Percentiles rank a stretch among this genome's conserved stretches.
Evolutionary conservation across 2,888 invertebrate species (phyloP).

Genomic region (Pycnomerus fuliginosus): DNA sequence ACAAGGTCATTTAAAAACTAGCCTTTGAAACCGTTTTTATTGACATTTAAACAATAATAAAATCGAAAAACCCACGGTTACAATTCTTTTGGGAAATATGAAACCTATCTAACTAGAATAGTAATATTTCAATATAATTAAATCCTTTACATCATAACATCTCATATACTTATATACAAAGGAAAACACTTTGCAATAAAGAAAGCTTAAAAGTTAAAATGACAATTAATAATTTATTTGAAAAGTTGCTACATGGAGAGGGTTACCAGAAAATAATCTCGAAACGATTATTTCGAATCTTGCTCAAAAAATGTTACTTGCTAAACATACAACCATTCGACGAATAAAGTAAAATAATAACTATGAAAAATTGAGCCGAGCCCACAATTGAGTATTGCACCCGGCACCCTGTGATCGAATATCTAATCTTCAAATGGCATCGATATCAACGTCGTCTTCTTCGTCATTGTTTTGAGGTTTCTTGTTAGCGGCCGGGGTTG

Average conservation of each 20-base stretch:
- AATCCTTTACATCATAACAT: conserved; percentile 32
- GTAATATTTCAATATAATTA: conserved; percentile 32
- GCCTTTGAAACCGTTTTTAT: too few species aligned
- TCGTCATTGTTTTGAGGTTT: conserved; percentile 60
- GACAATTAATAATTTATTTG: conserved; percentile 10
- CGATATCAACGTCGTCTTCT: conserved; percentile 86
- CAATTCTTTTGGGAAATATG: conserved; percentile 31
- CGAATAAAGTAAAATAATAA: conserved; percentile 6
- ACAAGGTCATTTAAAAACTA: too few species aligned
- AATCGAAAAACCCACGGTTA: conserved; percentile 37
- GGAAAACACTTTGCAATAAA: conserved; percentile 11
- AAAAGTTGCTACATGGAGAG: conserved; percentile 13
- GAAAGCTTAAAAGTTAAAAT: conserved; percentile 15
- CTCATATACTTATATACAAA: conserved; percentile 13
- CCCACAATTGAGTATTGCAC: conserved; percentile 6
- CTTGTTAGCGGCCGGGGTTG: conserved; percentile 50
- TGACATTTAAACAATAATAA: conserved; percentile 44
- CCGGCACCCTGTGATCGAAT: conserved; percentile 24
- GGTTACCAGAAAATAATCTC: conserved; percentile 11
- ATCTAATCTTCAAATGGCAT: conserved; percentile 71
- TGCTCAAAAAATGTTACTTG: conserved; percentile 13
- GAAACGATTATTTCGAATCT: too few species aligned
- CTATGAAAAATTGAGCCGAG: conserved; percentile 11
- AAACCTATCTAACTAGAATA: conserved; percentile 34
- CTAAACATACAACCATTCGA: conserved; percentile 17